Conservation (phyloP, 2,888 invertebrate species). For the Brachyopa scutellaris region DNA sequence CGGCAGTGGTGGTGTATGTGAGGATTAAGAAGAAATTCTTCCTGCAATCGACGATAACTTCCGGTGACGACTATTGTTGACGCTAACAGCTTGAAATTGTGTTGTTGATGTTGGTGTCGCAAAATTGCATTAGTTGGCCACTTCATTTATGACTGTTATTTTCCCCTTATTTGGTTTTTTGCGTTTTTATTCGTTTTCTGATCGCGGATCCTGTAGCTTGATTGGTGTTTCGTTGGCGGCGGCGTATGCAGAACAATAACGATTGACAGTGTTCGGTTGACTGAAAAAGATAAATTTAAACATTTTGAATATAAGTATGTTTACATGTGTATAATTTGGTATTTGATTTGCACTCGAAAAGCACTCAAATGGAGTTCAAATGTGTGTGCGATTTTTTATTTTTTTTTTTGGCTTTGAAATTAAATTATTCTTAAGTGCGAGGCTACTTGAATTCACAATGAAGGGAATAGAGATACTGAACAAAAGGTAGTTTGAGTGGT, state of each 20-base stretch:
- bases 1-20: conserved; percentile 31
- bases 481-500: too few species aligned
- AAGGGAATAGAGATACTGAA: too few species aligned
- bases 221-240: conserved; percentile 3
- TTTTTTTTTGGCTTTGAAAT: too few species aligned
- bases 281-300: conserved; percentile 10
- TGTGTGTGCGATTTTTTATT: too few species aligned
- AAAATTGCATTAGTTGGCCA: conserved; percentile 47
- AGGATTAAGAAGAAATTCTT: conserved; percentile 25
- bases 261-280: neutral
- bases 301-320: neutral
- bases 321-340: neutral
- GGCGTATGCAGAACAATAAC: neutral
- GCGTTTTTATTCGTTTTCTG: neutral
- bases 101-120: conserved; percentile 50
- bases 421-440: too few species aligned
- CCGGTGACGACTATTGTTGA: conserved; percentile 13
- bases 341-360: neutral
- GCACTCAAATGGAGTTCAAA: too few species aligned
- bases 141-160: conserved; percentile 57
- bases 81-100: conserved; percentile 27
- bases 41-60: conserved; percentile 27
- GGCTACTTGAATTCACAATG: too few species aligned
- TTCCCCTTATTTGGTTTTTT: conserved; percentile 14
- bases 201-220: neutral